A percentile compares a stretch with the other conserved stretches of the same genome.
phyloP scores from a whole-genome alignment of 1,140 invertebrate species.

The Drosophila willistoni region DNA sequence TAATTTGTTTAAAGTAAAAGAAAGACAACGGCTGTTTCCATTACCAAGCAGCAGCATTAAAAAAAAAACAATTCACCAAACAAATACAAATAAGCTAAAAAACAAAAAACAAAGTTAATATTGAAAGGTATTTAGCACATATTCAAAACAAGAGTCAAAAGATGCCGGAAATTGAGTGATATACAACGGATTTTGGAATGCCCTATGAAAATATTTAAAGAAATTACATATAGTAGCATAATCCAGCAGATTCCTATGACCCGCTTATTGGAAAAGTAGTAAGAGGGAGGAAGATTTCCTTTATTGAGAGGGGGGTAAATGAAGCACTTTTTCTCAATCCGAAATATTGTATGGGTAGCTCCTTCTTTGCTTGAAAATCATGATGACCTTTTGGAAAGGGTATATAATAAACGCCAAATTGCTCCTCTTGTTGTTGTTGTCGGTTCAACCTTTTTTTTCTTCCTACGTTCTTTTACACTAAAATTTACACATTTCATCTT shows the following conservation, averaged over 20 bases:
- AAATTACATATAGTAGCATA: background rate
- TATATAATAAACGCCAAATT: background rate
- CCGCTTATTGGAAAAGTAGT: no score
- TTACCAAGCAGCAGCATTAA: background rate
- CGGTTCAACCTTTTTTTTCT: background rate
- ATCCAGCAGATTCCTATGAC: no score
- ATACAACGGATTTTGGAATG: background rate
- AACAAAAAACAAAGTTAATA: slow-evolving; percentile 18
- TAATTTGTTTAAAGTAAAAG: slow-evolving; percentile 25
- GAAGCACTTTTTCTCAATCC: no score
- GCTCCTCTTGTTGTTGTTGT: slow-evolving; percentile 6
- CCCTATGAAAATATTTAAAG: background rate
- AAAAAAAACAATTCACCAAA: slow-evolving; percentile 36
- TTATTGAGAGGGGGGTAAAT: no score
- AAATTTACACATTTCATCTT: slow-evolving; percentile 13
- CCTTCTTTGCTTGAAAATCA: no score
- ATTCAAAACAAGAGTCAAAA: slow-evolving; percentile 24
- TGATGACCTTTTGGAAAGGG: background rate
- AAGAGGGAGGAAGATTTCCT: no score
- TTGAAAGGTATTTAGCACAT: slow-evolving; percentile 12
- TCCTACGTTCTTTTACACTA: slow-evolving; percentile 1
- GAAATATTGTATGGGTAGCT: no score
- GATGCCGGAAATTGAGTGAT: slow-evolving; percentile 33
- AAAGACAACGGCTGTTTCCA: slow-evolving; percentile 26
- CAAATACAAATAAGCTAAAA: slow-evolving; percentile 24